Evolutionary conservation across 2,888 invertebrate species (phyloP), one percentile per base, ranked within the genome.

Genomic region (Caradrina kadenii): DNA sequence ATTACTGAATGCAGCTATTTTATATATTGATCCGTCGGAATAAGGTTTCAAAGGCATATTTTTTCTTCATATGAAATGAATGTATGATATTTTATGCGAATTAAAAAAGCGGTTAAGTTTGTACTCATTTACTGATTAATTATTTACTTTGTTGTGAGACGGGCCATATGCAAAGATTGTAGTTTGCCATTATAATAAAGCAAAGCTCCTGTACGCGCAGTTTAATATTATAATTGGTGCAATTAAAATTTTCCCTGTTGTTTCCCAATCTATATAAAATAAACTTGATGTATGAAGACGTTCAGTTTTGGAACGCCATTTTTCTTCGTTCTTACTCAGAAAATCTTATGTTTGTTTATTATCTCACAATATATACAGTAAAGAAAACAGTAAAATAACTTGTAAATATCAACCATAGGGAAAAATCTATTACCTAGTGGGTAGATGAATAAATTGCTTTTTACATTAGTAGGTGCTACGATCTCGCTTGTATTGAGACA

Each of bases 401-500:
- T 45, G 26, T 26, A 26, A 26, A 26, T 50, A 39, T 39, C 13
- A 39, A 39, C 39, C 2, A 21, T 31, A 26, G 31, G 31, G 31
- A 54, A 54, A 54, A 2, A 39, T 10, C 39, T 39, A 39, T 39
- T 39, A 54, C 31, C 22, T 52, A 17, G 45, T 45, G 17, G 17
- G 45, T 45, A 45, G 45, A 17, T 42, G 42, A 10, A 42, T 42
- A 42, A 42, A 42, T 45, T 45, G 45, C 17, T 45, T 45, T 45
- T 45, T 45, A 11, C 45, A 45, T 17, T 45, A 45, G 17, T 17
- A 17, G 17, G 45, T 45, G 4, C 11, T 15, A 22, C 21, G 17
- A 26, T 61, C 53, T 56, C 42, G 4, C 35, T n/a, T 49, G n/a
- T 59, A 62, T 61, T 64, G 42, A 69, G n/a, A 61, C 61, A 53